Percentiles rank a stretch among this genome's conserved stretches.
Evolutionary conservation across 1,140 invertebrate species (phyloP).

Genomic region (Tetragonula clypearis): DNA sequence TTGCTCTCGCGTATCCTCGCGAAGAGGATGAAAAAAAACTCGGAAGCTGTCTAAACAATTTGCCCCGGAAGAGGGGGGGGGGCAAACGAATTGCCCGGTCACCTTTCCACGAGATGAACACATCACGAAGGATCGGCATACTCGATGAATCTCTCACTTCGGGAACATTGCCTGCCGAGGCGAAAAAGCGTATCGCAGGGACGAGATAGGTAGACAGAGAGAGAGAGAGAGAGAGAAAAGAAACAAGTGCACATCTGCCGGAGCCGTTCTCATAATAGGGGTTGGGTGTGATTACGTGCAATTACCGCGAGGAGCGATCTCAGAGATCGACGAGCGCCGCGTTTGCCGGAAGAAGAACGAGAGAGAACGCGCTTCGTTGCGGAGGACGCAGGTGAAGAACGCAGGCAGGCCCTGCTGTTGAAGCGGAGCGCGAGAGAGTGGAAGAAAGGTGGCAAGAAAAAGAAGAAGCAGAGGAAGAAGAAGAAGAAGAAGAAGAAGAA

Average conservation of each 20-base stretch:
- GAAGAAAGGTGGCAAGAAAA: constrained; percentile 26
- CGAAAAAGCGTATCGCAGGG: background rate
- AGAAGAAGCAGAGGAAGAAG: background rate
- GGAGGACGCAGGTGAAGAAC: constrained; percentile 37
- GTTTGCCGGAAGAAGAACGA: constrained; percentile 49
- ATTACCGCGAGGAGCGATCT: constrained; percentile 61
- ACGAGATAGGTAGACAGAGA: background rate
- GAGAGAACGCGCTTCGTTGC: background rate
- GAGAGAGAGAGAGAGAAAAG: background rate
- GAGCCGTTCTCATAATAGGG: constrained; percentile 61
- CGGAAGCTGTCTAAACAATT: background rate
- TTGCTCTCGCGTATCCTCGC: no score
- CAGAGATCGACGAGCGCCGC: constrained; percentile 67
- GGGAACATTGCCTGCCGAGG: background rate
- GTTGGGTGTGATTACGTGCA: constrained; percentile 71
- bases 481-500: constrained; percentile 8
- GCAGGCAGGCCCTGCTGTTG: background rate
- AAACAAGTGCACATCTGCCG: constrained; percentile 62
- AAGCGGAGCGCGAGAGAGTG: background rate
- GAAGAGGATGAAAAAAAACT: background rate
- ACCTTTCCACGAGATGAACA: background rate
- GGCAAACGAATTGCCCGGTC: no score
- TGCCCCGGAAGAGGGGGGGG: no score
- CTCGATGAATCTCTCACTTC: background rate
- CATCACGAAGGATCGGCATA: background rate